Conservation (phyloP, 2,888 invertebrate genomes). For the Stenodera caucasica region DNA sequence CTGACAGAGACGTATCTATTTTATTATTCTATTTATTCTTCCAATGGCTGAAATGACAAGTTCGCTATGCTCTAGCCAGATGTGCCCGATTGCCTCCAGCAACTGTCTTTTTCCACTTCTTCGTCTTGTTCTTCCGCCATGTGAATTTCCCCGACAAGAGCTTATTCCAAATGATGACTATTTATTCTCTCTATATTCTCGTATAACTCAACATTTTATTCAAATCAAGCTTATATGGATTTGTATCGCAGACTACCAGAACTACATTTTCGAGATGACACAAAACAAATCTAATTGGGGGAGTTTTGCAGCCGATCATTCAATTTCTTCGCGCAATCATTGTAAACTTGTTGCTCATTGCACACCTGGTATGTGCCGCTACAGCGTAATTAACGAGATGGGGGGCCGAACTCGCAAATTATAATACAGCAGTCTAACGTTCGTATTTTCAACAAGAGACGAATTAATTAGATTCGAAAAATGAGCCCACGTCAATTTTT, state of each 20-base stretch:
- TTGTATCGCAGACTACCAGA: background rate
- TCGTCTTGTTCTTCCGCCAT: background rate
- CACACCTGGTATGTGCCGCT: too few relatives aligned
- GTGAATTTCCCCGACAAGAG: slow-evolving; percentile 21
- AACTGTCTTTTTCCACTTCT: slow-evolving; percentile 23
- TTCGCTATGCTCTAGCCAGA: slow-evolving; percentile 36
- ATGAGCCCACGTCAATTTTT: too few relatives aligned
- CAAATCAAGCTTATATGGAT: slow-evolving; percentile 13
- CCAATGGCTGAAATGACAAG: slow-evolving; percentile 37
- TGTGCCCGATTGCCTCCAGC: slow-evolving; percentile 34
- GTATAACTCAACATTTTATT: slow-evolving; percentile 14
- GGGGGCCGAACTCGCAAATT: too few relatives aligned
- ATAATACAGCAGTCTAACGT: too few relatives aligned
- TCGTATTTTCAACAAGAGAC: too few relatives aligned
- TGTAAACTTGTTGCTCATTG: too few relatives aligned
- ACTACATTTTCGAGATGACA: too few relatives aligned
- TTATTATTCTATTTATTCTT: slow-evolving; percentile 42
- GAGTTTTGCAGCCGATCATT: too few relatives aligned
- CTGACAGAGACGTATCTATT: slow-evolving; percentile 43
- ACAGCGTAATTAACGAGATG: too few relatives aligned
- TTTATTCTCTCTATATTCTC: slow-evolving; percentile 17
- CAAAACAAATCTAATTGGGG: too few relatives aligned
- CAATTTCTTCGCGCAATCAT: too few relatives aligned
- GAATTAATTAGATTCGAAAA: too few relatives aligned
- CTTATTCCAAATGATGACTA: slow-evolving; percentile 21